A percentile compares a stretch with the other conserved stretches of the same genome.
Evolutionary conservation across 2,797 vertebrate species (phyloP).

Genomic region (Mormyrops boulengeri): DNA sequence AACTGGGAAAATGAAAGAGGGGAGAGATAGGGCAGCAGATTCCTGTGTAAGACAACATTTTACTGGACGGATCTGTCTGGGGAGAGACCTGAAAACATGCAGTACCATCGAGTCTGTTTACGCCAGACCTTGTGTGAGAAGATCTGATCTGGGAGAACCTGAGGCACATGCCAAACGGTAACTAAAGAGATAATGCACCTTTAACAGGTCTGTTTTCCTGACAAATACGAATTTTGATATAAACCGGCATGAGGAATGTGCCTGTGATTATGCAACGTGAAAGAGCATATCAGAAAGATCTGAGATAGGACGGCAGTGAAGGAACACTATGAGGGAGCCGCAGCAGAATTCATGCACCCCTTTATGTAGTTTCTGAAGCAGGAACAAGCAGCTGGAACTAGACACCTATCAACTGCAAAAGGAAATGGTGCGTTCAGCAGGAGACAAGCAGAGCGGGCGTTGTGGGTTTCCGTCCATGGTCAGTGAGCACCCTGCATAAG

Average conservation of each 20-base stretch:
- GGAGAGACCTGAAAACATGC: background rate
- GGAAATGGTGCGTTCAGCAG: background rate
- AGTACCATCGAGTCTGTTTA: background rate
- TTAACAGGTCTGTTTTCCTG: background rate
- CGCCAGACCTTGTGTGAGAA: background rate
- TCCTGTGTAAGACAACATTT: background rate
- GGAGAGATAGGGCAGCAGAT: background rate
- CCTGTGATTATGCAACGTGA: background rate
- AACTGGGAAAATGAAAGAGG: background rate
- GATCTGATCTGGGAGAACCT: background rate
- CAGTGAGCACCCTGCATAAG: background rate
- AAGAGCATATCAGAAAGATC: background rate
- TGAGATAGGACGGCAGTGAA: background rate
- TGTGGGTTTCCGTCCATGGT: background rate
- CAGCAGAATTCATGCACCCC: background rate
- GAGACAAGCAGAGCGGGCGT: background rate
- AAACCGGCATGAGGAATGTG: background rate
- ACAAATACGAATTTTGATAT: background rate
- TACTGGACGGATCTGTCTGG: background rate
- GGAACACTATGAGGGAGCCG: background rate
- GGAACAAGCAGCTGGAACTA: background rate
- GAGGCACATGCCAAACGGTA: background rate
- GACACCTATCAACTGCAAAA: background rate
- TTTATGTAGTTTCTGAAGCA: background rate
- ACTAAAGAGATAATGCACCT: background rate